These are phyloP conservation scores for Tetraneura akinire DNA, from an alignment of 1,140 invertebrate genomes.

Conservation along the genomic window DNA sequence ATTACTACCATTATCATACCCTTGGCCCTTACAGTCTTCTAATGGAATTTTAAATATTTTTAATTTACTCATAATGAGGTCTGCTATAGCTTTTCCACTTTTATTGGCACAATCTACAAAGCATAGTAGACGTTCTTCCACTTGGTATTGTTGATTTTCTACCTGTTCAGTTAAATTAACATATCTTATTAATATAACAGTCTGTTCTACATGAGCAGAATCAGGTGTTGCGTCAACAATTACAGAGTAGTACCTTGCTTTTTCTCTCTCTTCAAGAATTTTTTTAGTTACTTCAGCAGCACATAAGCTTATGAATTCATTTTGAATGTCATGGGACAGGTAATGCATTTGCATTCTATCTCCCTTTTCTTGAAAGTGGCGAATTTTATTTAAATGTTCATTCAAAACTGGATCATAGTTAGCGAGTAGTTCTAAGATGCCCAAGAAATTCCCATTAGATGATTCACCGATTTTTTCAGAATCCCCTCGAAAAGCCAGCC, in stretches of 20 bases:
- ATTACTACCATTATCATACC: background rate
- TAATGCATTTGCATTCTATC: slow-evolving; percentile 38
- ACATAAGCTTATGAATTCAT: slow-evolving; percentile 54
- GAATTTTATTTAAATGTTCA: background rate
- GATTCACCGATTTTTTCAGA: background rate
- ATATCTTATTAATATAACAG: slow-evolving; percentile 53
- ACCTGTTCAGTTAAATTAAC: slow-evolving; percentile 18
- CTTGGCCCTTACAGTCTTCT: background rate
- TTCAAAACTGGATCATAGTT: background rate
- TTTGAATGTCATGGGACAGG: slow-evolving; percentile 52
- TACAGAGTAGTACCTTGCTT: slow-evolving; percentile 46
- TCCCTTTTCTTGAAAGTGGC: background rate
- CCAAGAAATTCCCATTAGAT: background rate
- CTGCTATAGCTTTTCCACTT: background rate
- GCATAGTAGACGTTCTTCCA: slow-evolving; percentile 54
- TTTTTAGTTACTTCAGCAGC: slow-evolving; percentile 46
- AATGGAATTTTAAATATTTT: background rate
- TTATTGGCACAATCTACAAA: slow-evolving; percentile 51
- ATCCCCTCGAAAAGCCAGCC: background rate
- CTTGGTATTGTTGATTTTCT: background rate
- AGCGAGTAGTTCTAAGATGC: background rate
- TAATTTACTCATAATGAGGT: background rate
- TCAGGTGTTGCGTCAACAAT: slow-evolving; percentile 54
- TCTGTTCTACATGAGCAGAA: slow-evolving; percentile 50
- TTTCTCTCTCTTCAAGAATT: slow-evolving; percentile 51